Evolutionary conservation across 2,888 invertebrate genomes (phyloP).

Genomic region (Chrysolina haemoptera): DNA sequence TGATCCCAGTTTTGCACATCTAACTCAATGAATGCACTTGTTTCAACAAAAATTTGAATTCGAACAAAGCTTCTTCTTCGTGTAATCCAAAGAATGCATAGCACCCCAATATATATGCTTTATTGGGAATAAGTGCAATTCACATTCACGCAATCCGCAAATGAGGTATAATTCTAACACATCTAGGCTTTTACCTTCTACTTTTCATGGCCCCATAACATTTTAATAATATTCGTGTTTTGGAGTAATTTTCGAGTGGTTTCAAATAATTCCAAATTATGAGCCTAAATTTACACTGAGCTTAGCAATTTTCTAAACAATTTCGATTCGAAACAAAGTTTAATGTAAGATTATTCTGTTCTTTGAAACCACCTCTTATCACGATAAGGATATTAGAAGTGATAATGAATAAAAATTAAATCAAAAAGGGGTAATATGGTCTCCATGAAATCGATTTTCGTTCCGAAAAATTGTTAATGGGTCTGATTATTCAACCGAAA

Average conservation of each 20-base stretch:
- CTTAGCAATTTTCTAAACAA: slow-evolving; percentile 53
- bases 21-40: no score
- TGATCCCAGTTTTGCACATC: no score
- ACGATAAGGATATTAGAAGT: slow-evolving; percentile 41
- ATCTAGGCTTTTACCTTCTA: slow-evolving; percentile 11
- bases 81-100: no score
- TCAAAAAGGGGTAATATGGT: slow-evolving; percentile 6
- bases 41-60: no score
- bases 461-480: no score
- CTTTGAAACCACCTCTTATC: slow-evolving; percentile 45
- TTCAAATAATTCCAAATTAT: slow-evolving; percentile 53
- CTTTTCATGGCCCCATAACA: slow-evolving; percentile 17
- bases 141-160: not conserved
- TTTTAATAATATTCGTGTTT: slow-evolving; percentile 58
- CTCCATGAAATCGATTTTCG: not conserved
- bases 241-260: slow-evolving; percentile 53
- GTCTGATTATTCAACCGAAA: no score
- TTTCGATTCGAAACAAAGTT: slow-evolving; percentile 48
- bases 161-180: slow-evolving; percentile 12
- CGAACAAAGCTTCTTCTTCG: no score
- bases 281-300: slow-evolving; percentile 49
- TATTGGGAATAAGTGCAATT: no score
- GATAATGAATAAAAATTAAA: slow-evolving; percentile 24
- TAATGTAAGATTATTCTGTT: slow-evolving; percentile 46
- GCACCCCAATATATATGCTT: no score